A percentile compares a stretch with the other conserved stretches of the same genome.
phyloP scores from a whole-genome alignment of 2,113 vertebrate genomes.

The Psilopsiagon aymara region DNA sequence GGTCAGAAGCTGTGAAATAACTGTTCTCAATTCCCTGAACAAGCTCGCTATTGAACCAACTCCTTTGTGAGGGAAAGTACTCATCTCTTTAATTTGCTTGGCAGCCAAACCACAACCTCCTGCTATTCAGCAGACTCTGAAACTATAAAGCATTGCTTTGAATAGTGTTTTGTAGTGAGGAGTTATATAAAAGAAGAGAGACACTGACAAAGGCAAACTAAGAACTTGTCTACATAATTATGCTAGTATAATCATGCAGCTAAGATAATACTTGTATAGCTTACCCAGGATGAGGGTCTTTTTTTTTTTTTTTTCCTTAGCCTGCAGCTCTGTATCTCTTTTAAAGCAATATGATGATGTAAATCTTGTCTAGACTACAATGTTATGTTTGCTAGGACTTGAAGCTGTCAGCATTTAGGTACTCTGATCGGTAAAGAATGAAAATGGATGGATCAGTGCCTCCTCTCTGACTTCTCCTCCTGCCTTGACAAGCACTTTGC shows the following conservation, averaged over 20 bases:
- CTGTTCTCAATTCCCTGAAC: background rate
- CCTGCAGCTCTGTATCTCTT: background rate
- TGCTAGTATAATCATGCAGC: background rate
- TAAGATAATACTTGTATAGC: background rate
- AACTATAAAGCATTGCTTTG: background rate
- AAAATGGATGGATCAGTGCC: background rate
- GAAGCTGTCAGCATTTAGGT: background rate
- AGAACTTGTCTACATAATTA: background rate
- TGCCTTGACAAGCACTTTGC: background rate
- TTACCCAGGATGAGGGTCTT: background rate
- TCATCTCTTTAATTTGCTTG: conserved; percentile 14
- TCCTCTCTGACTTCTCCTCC: background rate
- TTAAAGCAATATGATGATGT: background rate
- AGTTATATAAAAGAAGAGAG: background rate
- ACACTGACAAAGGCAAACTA: background rate
- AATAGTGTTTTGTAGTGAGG: background rate
- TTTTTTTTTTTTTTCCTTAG: background rate
- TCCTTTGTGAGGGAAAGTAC: background rate
- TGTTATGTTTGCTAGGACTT: background rate
- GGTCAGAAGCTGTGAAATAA: conserved; percentile 27
- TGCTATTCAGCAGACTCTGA: conserved; percentile 1
- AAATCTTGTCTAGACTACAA: background rate
- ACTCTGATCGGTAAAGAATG: background rate
- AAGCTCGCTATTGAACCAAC: background rate
- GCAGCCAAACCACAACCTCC: background rate